Conservation (phyloP, 2,888 invertebrate genomes). For the Arctia plantaginis region DNA sequence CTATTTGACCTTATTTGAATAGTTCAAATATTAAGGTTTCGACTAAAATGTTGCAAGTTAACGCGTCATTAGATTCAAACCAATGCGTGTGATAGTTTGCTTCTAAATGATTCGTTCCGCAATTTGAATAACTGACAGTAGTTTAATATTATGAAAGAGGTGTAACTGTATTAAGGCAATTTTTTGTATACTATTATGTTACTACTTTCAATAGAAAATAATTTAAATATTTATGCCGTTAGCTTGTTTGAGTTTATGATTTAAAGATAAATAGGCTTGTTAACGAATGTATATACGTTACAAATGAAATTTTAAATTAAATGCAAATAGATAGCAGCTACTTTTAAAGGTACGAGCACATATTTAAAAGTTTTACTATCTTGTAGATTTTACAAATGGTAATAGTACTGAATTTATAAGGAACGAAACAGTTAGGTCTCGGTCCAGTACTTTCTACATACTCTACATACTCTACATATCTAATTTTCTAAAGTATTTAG, state of each 20-base stretch:
- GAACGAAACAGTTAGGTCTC: constrained; percentile 11
- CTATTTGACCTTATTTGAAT: constrained; percentile 42
- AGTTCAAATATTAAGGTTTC: constrained; percentile 46
- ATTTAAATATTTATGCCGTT: not conserved
- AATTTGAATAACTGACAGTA: not conserved
- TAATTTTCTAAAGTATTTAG: constrained; percentile 12
- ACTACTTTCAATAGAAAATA: not conserved
- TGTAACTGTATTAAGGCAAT: not conserved
- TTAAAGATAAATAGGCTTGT: not conserved
- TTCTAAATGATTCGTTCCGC: not conserved
- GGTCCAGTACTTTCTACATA: constrained; percentile 11
- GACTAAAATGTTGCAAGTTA: constrained; percentile 38
- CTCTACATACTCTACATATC: too few relatives aligned
- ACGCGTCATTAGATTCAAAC: constrained; percentile 28
- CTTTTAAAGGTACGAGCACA: not conserved
- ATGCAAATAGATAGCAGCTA: not conserved
- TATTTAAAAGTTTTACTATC: not conserved
- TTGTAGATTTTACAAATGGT: not conserved
- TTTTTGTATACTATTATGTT: not conserved
- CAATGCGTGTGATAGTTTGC: constrained; percentile 24
- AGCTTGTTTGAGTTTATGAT: not conserved
- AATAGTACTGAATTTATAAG: constrained; percentile 5
- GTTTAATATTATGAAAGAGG: not conserved
- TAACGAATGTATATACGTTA: not conserved
- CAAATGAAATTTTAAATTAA: not conserved